Percentiles rank a stretch among this genome's conserved stretches.
These are phyloP conservation scores for Phylloscopus trochiloides DNA, from an alignment of 2,113 vertebrate genomes.

Conservation along the genomic window DNA sequence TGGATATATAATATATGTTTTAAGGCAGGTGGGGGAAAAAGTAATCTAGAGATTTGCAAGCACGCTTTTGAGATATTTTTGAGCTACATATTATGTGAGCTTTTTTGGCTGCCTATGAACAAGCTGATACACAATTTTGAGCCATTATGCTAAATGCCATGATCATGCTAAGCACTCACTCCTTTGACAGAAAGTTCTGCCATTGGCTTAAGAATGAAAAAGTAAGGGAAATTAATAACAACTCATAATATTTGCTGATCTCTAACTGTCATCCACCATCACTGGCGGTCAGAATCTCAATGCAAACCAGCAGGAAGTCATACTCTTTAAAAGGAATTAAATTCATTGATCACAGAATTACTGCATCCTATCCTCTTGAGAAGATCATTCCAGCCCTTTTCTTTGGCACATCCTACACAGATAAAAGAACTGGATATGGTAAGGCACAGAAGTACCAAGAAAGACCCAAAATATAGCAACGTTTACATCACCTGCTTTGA, in stretches of 20 bases:
- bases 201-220: background rate
- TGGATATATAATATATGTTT: background rate
- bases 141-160: background rate
- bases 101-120: background rate
- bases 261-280: background rate
- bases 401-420: background rate
- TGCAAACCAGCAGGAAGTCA: background rate
- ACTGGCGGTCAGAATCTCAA: background rate
- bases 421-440: background rate
- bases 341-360: background rate
- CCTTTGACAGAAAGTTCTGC: background rate
- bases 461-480: background rate
- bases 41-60: background rate
- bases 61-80: background rate
- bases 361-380: background rate
- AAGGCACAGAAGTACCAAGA: background rate
- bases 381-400: rapidly evolving
- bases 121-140: background rate
- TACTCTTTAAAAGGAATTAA: background rate
- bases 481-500: background rate
- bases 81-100: background rate
- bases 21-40: background rate
- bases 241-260: background rate
- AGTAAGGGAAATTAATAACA: background rate
- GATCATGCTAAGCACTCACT: background rate